phyloP scores from a whole-genome alignment of 2,797 vertebrate genomes.

The Periparus ater region DNA sequence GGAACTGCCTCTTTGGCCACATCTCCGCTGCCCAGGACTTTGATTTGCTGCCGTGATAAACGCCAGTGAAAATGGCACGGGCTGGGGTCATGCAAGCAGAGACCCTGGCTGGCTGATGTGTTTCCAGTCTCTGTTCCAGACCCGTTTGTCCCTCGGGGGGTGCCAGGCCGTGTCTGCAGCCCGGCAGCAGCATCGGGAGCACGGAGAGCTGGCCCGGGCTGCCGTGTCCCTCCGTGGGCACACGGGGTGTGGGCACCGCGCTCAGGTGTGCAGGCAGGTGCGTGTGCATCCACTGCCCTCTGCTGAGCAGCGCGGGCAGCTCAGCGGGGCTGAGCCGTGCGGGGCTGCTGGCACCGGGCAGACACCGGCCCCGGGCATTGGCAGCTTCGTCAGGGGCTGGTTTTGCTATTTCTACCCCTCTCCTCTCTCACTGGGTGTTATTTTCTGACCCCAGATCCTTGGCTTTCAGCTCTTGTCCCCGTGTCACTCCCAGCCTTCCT shows the following conservation, averaged over 20 bases:
- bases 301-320: constrained; percentile 26
- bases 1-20: neutral
- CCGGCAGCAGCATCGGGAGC: fast-evolving
- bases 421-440: neutral
- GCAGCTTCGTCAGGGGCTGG: neutral
- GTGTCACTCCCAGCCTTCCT: neutral
- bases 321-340: neutral
- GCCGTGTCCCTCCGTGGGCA: neutral
- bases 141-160: fast-evolving
- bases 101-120: fast-evolving
- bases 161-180: neutral
- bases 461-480: neutral
- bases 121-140: neutral
- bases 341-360: neutral
- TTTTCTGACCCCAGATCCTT: neutral
- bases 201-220: fast-evolving
- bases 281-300: constrained; percentile 40
- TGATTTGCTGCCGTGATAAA: neutral
- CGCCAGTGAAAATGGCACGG: neutral
- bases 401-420: neutral
- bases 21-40: neutral
- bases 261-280: neutral
- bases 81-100: neutral
- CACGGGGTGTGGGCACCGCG: fast-evolving
- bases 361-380: fast-evolving